Percentiles rank a stretch among this genome's conserved stretches.
These are phyloP conservation scores for Meta bourneti DNA, from an alignment of 2,888 invertebrate genomes.

Conservation along the genomic window DNA sequence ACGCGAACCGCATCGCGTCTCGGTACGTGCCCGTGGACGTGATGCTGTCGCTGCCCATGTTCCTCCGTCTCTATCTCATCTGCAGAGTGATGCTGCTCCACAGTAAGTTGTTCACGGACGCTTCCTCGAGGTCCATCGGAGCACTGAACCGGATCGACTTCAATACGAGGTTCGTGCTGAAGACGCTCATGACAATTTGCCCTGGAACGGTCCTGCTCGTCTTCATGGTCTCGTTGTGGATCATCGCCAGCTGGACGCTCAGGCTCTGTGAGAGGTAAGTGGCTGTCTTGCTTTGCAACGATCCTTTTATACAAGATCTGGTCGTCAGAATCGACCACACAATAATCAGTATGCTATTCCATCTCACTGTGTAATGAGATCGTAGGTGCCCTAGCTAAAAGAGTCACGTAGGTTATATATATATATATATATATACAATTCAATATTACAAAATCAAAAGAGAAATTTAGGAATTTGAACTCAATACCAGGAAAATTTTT, in stretches of 20 bases:
- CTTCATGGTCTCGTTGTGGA: constrained; percentile 99
- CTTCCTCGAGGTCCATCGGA: constrained; percentile 98
- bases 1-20: constrained; percentile 80
- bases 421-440: too few relatives aligned
- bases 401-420: too few relatives aligned
- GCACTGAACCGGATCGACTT: constrained; percentile 99
- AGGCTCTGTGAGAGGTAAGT: constrained; percentile 98
- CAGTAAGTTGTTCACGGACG: constrained; percentile 99
- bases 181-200: constrained; percentile 99
- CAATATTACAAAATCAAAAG: too few relatives aligned
- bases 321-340: too few relatives aligned
- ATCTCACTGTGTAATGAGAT: too few relatives aligned
- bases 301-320: too few relatives aligned
- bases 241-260: constrained; percentile 99
- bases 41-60: constrained; percentile 98
- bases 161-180: constrained; percentile 94
- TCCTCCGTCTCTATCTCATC: constrained; percentile 98
- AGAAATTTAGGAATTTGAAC: too few relatives aligned
- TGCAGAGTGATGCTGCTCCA: constrained; percentile 99
- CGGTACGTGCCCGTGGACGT: constrained; percentile 94
- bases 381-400: too few relatives aligned
- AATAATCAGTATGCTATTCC: too few relatives aligned
- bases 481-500: too few relatives aligned
- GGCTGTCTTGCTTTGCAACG: background rate
- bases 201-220: constrained; percentile 98